These are phyloP conservation scores for Tympanuchus pallidicinctus DNA, from an alignment of 2,113 vertebrate genomes.

Conservation along the genomic window DNA sequence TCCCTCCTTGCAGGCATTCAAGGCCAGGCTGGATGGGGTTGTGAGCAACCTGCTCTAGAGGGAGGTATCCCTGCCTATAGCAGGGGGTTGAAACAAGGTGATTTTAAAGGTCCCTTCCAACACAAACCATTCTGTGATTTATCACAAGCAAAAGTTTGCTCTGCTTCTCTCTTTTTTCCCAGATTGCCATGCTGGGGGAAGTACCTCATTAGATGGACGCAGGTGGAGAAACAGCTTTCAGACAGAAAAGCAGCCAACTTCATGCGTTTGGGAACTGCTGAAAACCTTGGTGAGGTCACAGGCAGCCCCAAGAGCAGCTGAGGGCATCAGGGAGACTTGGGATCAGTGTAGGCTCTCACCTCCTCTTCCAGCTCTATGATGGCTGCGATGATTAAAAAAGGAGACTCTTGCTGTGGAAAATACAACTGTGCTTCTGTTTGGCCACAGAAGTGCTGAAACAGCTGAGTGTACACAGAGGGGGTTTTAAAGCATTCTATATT, in stretches of 20 bases:
- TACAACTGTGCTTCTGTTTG: not conserved
- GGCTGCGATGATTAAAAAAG: not conserved
- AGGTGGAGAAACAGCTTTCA: not conserved
- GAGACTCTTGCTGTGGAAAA: not conserved
- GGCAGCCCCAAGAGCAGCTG: not conserved
- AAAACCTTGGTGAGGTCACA: not conserved
- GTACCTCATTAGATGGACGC: not conserved
- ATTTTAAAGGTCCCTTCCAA: no score
- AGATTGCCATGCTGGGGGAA: not conserved
- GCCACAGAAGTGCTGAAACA: not conserved
- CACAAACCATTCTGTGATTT: no score
- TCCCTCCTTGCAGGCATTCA: no score
- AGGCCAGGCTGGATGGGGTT: no score
- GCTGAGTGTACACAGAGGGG: rapidly evolving
- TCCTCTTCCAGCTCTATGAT: not conserved
- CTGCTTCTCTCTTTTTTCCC: not conserved
- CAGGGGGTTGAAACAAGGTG: no score
- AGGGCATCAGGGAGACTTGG: rapidly evolving
- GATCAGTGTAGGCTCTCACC: rapidly evolving
- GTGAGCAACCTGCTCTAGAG: no score
- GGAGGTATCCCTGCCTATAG: no score
- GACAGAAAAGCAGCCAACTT: not conserved
- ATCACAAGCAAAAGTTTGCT: not conserved
- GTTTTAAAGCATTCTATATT: not conserved
- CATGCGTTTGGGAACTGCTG: not conserved